Base-by-base conservation (phyloP, 2,888 invertebrate species). In the Rotaria magnacalcarata region DNA sequence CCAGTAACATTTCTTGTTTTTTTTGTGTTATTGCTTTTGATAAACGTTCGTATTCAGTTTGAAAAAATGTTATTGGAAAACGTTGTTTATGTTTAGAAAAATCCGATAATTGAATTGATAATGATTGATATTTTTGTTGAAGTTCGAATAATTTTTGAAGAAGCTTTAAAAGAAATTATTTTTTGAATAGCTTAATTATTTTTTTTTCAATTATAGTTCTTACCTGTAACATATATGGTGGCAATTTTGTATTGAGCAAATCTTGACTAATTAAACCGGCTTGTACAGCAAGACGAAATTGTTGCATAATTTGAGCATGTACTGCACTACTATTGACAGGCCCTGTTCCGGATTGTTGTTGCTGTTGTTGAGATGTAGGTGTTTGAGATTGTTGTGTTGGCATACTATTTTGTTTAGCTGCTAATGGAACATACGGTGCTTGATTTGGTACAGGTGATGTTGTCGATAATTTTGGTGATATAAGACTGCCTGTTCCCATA, bases 211-310 rank as follows among this genome's bases (percentile, higher is more conserved):
- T 6, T 67, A 67, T 67, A n/a, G 7, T 34, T 34, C 34, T 80
- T 80, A 80, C 80, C 24, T 80, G 80, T 80, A 86, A 74, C 43
- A 86, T 85, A 34, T 54, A 85, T 19, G 75, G 80, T 56, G 86
- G 86, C 47, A 86, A 47, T 58, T 85, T 86, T 21, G 60, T 86
- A 60, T 80, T 85, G 54, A 86, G 80, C 34, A 86, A 84, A 56
- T 86, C 86, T 27, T 56, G 80, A 84, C 85, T 85, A 27, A 86
- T 86, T 34, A 85, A 52, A 60, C 84, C 84, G 2, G 80, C 43
- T 58, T 85, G 85, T 10, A 86, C 86, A 50, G 86, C 86, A 27
- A 86, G 52, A 47, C 80, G 85, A 43, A 75, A 86, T 6, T 75
- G 80, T 58, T 86, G 85, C 75, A 85, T 56, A 14, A 86, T 34